A percentile compares a stretch with the other conserved stretches of the same genome.
Conservation (phyloP, 1,140 invertebrate species). For the Diachasmimorpha longicaudata region DNA sequence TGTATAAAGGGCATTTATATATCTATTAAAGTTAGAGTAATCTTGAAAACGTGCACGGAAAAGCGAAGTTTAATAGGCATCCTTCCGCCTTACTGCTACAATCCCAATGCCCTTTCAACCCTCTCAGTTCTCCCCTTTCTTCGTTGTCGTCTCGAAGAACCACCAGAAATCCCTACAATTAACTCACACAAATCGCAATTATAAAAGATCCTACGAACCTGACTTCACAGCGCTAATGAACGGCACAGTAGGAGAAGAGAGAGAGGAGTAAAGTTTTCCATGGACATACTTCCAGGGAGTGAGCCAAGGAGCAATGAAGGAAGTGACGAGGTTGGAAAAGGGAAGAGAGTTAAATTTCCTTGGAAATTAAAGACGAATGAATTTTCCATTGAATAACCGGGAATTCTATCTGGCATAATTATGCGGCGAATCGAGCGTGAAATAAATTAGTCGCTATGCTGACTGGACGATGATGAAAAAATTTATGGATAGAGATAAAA, state of each 20-base stretch:
- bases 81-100: not conserved
- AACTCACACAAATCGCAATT: constrained; percentile 30
- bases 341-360: constrained; percentile 10
- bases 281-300: not conserved
- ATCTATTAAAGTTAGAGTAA: constrained; percentile 19
- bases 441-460: not conserved
- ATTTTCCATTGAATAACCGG: not conserved
- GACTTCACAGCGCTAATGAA: constrained; percentile 17
- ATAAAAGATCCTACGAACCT: constrained; percentile 24
- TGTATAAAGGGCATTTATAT: not conserved
- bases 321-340: not conserved
- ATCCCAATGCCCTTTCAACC: not conserved
- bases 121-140: not conserved
- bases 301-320: not conserved
- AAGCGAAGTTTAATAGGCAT: constrained; percentile 7
- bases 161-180: constrained; percentile 26
- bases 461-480: not conserved
- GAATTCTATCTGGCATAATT: not conserved
- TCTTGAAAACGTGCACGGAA: constrained; percentile 12
- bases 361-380: constrained; percentile 23
- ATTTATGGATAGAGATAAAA: not conserved
- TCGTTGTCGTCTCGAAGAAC: not conserved
- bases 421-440: not conserved
- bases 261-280: constrained; percentile 9
- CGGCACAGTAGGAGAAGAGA: not conserved